Conservation (phyloP, 1,140 invertebrate genomes). For the Drosophila mojavensis region DNA sequence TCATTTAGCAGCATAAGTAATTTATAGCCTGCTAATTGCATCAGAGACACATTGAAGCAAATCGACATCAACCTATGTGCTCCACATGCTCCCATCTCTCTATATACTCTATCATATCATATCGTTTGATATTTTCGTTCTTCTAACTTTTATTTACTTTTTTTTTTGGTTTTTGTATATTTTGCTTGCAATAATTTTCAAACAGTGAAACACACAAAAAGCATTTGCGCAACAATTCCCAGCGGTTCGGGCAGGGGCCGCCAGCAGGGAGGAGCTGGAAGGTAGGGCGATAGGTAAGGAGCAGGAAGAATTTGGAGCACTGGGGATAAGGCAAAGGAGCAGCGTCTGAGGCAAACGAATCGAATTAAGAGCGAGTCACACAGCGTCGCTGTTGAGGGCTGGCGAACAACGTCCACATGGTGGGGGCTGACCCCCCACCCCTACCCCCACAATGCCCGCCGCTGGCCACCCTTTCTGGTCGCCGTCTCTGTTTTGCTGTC, state of each 20-base stretch:
- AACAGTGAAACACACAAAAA: constrained; percentile 82
- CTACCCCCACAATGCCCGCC: no score
- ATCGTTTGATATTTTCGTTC: constrained; percentile 30
- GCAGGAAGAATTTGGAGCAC: neutral
- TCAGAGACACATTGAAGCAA: constrained; percentile 23
- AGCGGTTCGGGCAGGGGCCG: constrained; percentile 16
- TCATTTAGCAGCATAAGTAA: constrained; percentile 20
- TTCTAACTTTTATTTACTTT: neutral
- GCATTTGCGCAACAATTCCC: constrained; percentile 81
- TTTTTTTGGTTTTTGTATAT: constrained; percentile 28
- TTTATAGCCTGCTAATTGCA: constrained; percentile 40
- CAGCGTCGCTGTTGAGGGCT: constrained; percentile 21
- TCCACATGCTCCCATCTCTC: neutral
- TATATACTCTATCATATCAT: constrained; percentile 19
- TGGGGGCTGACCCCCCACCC: neutral
- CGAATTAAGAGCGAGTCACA: constrained; percentile 79
- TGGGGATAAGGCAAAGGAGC: constrained; percentile 45
- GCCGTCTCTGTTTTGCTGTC: neutral
- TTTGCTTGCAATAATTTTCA: constrained; percentile 79
- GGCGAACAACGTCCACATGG: constrained; percentile 10
- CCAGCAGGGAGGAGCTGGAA: neutral
- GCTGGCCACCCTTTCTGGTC: no score
- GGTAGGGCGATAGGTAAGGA: constrained; percentile 9
- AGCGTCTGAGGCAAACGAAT: constrained; percentile 67
- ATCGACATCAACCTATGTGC: neutral